A percentile compares a stretch with the other conserved stretches of the same genome.
phyloP scores from a whole-genome alignment of 2,888 invertebrate species.

The Eledone cirrhosa region DNA sequence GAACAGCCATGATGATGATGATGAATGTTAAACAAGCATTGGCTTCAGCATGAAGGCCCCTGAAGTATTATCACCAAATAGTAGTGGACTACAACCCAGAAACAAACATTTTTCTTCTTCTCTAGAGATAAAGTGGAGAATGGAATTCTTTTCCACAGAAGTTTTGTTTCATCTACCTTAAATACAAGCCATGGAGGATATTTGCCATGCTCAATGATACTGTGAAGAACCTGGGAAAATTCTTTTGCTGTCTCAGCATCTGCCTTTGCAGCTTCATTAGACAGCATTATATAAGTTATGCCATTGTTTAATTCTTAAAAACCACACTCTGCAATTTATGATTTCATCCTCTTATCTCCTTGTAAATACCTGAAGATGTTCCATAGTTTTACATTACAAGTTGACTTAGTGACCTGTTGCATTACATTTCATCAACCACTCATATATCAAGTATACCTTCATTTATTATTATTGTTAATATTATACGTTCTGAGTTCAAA shows the following conservation, averaged over 20 bases:
- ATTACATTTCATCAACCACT: neutral
- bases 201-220: neutral
- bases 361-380: neutral
- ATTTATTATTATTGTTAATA: too few species aligned
- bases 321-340: neutral
- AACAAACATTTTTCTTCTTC: neutral
- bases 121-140: neutral
- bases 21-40: neutral
- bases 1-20: too few species aligned
- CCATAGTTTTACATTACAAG: neutral
- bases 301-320: neutral
- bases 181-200: neutral
- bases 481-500: too few species aligned
- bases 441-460: neutral
- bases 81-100: neutral
- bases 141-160: neutral
- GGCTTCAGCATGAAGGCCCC: neutral
- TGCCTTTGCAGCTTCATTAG: neutral
- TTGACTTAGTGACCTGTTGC: neutral
- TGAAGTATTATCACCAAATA: neutral
- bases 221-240: neutral
- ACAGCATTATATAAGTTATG: neutral
- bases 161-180: neutral
- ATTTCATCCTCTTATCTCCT: neutral
- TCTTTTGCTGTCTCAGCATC: neutral